Conservation (phyloP, 2,797 vertebrate genomes). For the Scolopax bukidnonensis region DNA sequence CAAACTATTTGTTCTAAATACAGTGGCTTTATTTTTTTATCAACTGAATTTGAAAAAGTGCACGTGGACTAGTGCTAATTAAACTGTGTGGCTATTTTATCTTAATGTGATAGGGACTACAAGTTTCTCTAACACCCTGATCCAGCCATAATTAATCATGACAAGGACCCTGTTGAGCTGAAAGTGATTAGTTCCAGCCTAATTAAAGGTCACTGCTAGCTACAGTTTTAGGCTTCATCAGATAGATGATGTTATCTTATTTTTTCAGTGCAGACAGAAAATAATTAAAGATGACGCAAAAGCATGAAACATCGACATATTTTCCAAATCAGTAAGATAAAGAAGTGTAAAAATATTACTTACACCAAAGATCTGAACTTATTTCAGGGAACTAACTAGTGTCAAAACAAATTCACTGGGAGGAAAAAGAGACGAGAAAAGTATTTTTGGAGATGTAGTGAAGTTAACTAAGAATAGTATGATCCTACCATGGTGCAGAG, state of each 20-base stretch:
- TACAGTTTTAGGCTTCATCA: neutral
- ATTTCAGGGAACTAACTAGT: neutral
- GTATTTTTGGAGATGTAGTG: neutral
- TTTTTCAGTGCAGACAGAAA: neutral
- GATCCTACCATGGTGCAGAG: neutral
- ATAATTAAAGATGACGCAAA: neutral
- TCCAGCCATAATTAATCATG: slow-evolving; percentile 23
- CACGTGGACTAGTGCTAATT: neutral
- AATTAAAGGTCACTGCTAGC: slow-evolving; percentile 29
- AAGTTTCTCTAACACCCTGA: neutral
- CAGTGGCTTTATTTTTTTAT: neutral
- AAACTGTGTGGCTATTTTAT: neutral
- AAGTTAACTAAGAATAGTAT: neutral
- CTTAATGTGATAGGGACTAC: neutral
- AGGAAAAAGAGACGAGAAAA: neutral
- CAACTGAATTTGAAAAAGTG: neutral
- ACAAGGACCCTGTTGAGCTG: slow-evolving; percentile 14
- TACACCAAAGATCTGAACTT: neutral
- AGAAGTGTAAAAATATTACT: neutral
- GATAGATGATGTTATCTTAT: neutral
- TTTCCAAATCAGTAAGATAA: neutral
- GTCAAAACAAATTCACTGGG: neutral
- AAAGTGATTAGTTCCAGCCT: slow-evolving; percentile 23
- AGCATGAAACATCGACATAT: neutral
- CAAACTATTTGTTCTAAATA: neutral